Evolutionary conservation across 2,888 invertebrate species (phyloP).

Genomic region (Pyrocoelia pectoralis): DNA sequence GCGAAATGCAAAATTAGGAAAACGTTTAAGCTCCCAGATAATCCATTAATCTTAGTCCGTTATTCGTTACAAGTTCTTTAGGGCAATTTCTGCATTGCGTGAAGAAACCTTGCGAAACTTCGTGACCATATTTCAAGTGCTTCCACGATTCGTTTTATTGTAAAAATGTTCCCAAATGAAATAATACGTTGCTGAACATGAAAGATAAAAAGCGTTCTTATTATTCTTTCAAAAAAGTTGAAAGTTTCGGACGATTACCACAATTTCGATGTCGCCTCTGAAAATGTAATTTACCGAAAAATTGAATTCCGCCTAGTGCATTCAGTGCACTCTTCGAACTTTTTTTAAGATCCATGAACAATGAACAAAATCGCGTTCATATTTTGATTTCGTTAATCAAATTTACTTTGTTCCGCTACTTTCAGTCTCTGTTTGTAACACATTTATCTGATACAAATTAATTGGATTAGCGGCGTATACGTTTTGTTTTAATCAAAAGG

Average conservation of each 20-base stretch:
- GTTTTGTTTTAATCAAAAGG: conserved; percentile 33
- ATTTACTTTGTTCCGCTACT: conserved; percentile 31
- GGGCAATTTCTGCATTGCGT: conserved; percentile 39
- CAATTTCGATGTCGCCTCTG: conserved; percentile 2
- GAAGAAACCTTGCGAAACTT: conserved; percentile 42
- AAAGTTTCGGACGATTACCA: neutral
- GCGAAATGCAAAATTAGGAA: conserved; percentile 38
- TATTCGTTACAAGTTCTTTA: conserved; percentile 42
- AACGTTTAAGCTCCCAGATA: conserved; percentile 39
- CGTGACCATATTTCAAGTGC: conserved; percentile 39
- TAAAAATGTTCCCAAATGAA: conserved; percentile 25
- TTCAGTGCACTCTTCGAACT: conserved; percentile 25
- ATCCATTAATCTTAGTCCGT: conserved; percentile 41
- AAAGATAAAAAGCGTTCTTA: conserved; percentile 6
- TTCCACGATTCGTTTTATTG: conserved; percentile 25
- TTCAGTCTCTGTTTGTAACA: conserved; percentile 28
- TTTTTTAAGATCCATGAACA: conserved; percentile 22
- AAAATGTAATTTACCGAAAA: conserved; percentile 29
- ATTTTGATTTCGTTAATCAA: conserved; percentile 35
- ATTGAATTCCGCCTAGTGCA: conserved; percentile 31
- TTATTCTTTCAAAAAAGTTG: neutral
- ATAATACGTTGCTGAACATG: conserved; percentile 23
- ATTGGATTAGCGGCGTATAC: conserved; percentile 33
- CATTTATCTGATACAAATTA: conserved; percentile 33
- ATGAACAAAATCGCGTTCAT: conserved; percentile 35